These are phyloP conservation scores for Meloidogyne hapla DNA, from an alignment of 1,140 invertebrate genomes.

Conservation along the genomic window DNA sequence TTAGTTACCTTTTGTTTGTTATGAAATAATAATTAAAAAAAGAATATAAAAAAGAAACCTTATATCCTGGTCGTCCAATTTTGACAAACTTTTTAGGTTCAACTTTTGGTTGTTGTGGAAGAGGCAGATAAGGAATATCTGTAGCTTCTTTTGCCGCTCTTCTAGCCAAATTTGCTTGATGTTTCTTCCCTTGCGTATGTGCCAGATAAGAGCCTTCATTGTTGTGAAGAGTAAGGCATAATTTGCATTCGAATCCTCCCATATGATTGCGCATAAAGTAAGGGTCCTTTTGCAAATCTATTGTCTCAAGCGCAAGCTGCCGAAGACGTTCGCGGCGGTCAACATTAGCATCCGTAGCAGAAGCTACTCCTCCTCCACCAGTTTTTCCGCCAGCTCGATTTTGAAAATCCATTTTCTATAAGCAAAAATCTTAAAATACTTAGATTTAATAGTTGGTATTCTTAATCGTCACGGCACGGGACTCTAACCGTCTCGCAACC, in stretches of 20 bases:
- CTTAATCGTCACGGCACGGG: too few relatives aligned
- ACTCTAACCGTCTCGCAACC: too few relatives aligned
- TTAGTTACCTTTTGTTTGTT: constrained; percentile 77
- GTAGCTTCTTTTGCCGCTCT: constrained; percentile 97
- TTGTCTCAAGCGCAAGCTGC: constrained; percentile 94
- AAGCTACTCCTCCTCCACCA: constrained; percentile 94
- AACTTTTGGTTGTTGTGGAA: constrained; percentile 45
- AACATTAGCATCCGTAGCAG: constrained; percentile 90
- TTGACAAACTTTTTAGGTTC: constrained; percentile 92
- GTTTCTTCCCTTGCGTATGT: constrained; percentile 99
- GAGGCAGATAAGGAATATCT: constrained; percentile 76
- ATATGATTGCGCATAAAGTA: constrained; percentile 99
- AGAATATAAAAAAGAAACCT: constrained; percentile 65
- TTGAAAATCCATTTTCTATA: constrained; percentile 89
- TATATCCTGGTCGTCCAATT: constrained; percentile 96
- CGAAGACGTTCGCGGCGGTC: constrained; percentile 90
- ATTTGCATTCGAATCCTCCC: constrained; percentile 97
- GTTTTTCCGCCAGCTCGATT: constrained; percentile 96
- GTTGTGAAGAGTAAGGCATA: constrained; percentile 96
- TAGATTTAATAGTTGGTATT: too few relatives aligned
- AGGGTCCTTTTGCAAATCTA: constrained; percentile 96
- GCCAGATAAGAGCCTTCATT: constrained; percentile 99
- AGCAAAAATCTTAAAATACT: not conserved
- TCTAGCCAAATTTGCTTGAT: constrained; percentile 96
- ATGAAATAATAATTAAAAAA: not conserved